phyloP scores from a whole-genome alignment of 2,888 invertebrate species.

The Prosopocoilus inquinatus region DNA sequence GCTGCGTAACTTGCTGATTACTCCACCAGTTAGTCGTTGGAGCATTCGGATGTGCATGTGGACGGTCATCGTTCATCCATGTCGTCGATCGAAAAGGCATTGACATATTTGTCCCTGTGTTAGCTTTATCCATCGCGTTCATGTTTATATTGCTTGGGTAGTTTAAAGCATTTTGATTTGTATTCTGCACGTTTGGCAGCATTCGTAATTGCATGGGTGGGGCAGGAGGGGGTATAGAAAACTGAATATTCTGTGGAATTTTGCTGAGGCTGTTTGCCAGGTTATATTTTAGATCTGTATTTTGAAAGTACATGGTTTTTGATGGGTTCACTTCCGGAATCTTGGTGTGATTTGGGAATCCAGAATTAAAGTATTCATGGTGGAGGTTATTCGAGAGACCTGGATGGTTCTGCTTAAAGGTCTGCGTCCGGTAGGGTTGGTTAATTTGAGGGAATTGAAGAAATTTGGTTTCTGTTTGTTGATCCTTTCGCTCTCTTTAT shows the following conservation, averaged over 20 bases:
- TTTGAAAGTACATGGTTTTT: conserved; percentile 21
- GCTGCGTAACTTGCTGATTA: conserved; percentile 18
- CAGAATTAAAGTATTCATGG: conserved; percentile 19
- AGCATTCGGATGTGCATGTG: conserved; percentile 19
- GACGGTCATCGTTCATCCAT: conserved; percentile 28
- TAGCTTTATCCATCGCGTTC: not conserved
- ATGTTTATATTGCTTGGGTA: not conserved
- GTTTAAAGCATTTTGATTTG: not conserved
- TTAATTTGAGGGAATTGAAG: conserved; percentile 21
- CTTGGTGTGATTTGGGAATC: conserved; percentile 19
- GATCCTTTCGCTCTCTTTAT: conserved; percentile 37
- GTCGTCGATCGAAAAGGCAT: conserved; percentile 8
- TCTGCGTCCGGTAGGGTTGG: conserved; percentile 24
- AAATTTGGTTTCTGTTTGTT: conserved; percentile 25
- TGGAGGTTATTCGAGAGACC: conserved; percentile 14
- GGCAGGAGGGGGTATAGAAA: conserved; percentile 19
- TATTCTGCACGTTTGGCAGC: conserved; percentile 1
- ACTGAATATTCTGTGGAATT: conserved; percentile 22
- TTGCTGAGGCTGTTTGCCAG: conserved; percentile 20
- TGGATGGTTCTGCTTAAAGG: conserved; percentile 24
- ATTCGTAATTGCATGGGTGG: not conserved
- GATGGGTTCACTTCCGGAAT: conserved; percentile 18
- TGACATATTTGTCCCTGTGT: not conserved
- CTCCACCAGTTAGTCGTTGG: conserved; percentile 31
- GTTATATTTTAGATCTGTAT: conserved; percentile 19